phyloP scores from a whole-genome alignment of 2,888 invertebrate genomes.

The Caenorhabditis wallacei region DNA sequence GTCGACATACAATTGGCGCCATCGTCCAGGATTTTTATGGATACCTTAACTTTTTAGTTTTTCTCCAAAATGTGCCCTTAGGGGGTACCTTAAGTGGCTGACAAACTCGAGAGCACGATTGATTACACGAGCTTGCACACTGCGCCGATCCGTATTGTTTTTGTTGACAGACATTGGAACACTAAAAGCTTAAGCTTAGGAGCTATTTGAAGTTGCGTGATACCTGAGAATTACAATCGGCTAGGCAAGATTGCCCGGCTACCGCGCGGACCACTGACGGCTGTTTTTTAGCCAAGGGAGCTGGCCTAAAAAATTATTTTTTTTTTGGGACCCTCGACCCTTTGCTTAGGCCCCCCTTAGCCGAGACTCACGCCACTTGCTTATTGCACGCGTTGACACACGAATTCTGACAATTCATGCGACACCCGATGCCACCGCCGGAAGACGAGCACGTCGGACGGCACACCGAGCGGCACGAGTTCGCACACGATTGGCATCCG shows the following conservation, averaged over 20 bases:
- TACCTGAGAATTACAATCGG: constrained; percentile 61
- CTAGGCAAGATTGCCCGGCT: constrained; percentile 45
- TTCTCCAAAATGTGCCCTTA: background rate
- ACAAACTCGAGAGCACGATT: constrained; percentile 66
- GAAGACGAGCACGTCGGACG: constrained; percentile 62
- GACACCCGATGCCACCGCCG: constrained; percentile 51
- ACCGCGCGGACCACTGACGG: constrained; percentile 57
- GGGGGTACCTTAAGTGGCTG: constrained; percentile 32
- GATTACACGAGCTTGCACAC: constrained; percentile 62
- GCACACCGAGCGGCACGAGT: constrained; percentile 61
- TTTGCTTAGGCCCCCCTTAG: too few relatives aligned
- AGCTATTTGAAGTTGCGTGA: background rate
- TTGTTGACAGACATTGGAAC: constrained; percentile 65
- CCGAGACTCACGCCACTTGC: constrained; percentile 53
- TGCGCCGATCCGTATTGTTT: constrained; percentile 61
- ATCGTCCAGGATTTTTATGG: constrained; percentile 51
- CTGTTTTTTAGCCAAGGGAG: constrained; percentile 9
- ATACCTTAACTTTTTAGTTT: too few relatives aligned
- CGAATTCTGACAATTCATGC: constrained; percentile 63
- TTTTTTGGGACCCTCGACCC: too few relatives aligned
- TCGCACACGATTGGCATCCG: constrained; percentile 62
- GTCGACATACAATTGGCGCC: constrained; percentile 54
- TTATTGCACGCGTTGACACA: constrained; percentile 65
- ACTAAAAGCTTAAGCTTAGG: constrained; percentile 27
- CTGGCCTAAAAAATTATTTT: constrained; percentile 24